phyloP scores from a whole-genome alignment of 1,140 invertebrate species.

The Dendrolimus punctatus region DNA sequence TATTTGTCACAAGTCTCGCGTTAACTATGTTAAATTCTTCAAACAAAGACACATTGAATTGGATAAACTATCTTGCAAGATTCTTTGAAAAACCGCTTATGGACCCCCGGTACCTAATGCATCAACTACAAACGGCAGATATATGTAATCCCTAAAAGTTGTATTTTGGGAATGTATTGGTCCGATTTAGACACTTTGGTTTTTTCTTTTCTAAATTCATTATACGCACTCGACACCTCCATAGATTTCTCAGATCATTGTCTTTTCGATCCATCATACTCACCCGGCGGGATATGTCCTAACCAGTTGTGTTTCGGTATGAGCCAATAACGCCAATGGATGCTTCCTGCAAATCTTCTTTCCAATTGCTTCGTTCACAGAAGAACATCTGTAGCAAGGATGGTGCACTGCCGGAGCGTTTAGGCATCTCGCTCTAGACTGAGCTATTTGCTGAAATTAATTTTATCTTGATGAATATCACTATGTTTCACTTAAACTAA shows the following conservation, averaged over 20 bases:
- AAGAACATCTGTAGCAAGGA: slow-evolving; percentile 91
- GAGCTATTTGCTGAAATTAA: slow-evolving; percentile 30
- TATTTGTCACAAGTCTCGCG: too few relatives aligned
- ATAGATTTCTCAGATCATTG: too few relatives aligned
- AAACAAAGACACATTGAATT: too few relatives aligned
- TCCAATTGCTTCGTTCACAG: slow-evolving; percentile 92
- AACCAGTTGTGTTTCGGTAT: slow-evolving; percentile 92
- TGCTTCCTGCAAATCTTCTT: slow-evolving; percentile 94
- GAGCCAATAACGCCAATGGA: slow-evolving; percentile 83
- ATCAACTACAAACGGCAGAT: slow-evolving; percentile 20
- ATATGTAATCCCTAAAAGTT: neutral
- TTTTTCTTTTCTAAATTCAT: too few relatives aligned
- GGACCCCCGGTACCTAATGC: too few relatives aligned
- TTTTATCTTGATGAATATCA: slow-evolving; percentile 1
- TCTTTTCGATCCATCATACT: slow-evolving; percentile 4
- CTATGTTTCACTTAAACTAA: neutral
- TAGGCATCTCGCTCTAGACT: slow-evolving; percentile 36
- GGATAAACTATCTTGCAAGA: too few relatives aligned
- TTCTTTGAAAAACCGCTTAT: too few relatives aligned
- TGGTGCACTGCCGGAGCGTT: slow-evolving; percentile 56
- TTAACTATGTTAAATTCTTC: too few relatives aligned
- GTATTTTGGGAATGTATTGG: too few relatives aligned
- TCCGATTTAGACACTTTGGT: too few relatives aligned
- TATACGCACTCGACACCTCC: too few relatives aligned
- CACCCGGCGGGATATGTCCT: slow-evolving; percentile 90